These are phyloP conservation scores for Rhinopomastus cyanomelas DNA, from an alignment of 2,113 vertebrate species.

Conservation along the genomic window DNA sequence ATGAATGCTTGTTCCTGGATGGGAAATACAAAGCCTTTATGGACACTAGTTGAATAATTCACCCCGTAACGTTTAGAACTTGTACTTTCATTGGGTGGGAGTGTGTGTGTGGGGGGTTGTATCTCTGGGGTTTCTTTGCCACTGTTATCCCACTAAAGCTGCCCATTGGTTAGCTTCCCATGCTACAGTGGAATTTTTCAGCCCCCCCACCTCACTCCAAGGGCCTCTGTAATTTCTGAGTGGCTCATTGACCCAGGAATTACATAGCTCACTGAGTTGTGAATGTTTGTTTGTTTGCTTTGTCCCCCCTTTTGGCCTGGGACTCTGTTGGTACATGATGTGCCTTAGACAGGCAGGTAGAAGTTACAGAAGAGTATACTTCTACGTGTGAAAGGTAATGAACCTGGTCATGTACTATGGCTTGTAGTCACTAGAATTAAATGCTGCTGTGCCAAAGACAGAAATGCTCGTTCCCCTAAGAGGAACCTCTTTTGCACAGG, in stretches of 20 bases:
- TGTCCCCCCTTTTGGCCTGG: neutral
- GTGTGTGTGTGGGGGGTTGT: no score
- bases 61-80: neutral
- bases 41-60: neutral
- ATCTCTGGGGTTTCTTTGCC: neutral
- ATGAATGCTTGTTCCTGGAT: neutral
- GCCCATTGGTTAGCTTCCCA: neutral
- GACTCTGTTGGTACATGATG: neutral
- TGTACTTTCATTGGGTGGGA: fast-evolving
- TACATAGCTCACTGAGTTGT: no score
- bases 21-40: neutral
- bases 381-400: neutral
- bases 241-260: neutral
- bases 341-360: neutral
- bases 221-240: neutral
- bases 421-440: neutral
- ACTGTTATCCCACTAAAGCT: neutral
- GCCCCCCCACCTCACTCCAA: neutral
- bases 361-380: neutral
- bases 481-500: neutral
- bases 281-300: neutral
- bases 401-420: neutral
- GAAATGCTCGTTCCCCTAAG: neutral
- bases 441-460: neutral
- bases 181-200: neutral